Percentiles rank a stretch among this genome's conserved stretches.
Evolutionary conservation across 1,140 invertebrate species (phyloP).

Genomic region (Listronotus bonariensis): DNA sequence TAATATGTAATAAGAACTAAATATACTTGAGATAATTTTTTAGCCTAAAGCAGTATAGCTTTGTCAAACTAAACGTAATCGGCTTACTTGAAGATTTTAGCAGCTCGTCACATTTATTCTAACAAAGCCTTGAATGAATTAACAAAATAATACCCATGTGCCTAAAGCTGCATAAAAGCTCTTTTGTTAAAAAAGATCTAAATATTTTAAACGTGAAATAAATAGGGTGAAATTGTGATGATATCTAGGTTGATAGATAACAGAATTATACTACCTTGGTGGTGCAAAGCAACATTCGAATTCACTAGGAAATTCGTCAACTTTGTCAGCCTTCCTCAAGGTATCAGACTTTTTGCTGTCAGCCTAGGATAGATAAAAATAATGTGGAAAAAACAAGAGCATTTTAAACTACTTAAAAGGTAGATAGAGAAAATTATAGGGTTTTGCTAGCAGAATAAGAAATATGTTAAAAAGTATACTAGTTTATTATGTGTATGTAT

Average conservation of each 20-base stretch:
- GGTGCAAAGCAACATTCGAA: slow-evolving; percentile 95
- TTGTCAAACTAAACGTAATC: too few relatives aligned
- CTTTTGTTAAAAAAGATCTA: too few relatives aligned
- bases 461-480: slow-evolving; percentile 31
- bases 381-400: slow-evolving; percentile 38
- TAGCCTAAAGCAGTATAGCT: too few relatives aligned
- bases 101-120: too few relatives aligned
- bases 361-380: slow-evolving; percentile 61
- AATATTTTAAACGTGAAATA: not conserved
- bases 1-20: too few relatives aligned
- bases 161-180: too few relatives aligned
- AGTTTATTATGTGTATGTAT: not conserved
- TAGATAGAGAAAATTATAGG: not conserved
- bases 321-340: slow-evolving; percentile 67
- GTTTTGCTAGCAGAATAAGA: not conserved
- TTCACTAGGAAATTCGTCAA: slow-evolving; percentile 84
- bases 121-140: not conserved
- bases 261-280: slow-evolving; percentile 76
- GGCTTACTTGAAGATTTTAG: too few relatives aligned
- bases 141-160: not conserved
- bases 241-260: slow-evolving; percentile 3
- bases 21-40: too few relatives aligned
- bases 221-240: not conserved
- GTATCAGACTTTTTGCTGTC: slow-evolving; percentile 68
- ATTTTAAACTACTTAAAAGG: not conserved